Percentiles rank a stretch among this genome's conserved stretches.
Evolutionary conservation across 2,113 vertebrate genomes (phyloP).

Genomic region (Cryptotis parvus): DNA sequence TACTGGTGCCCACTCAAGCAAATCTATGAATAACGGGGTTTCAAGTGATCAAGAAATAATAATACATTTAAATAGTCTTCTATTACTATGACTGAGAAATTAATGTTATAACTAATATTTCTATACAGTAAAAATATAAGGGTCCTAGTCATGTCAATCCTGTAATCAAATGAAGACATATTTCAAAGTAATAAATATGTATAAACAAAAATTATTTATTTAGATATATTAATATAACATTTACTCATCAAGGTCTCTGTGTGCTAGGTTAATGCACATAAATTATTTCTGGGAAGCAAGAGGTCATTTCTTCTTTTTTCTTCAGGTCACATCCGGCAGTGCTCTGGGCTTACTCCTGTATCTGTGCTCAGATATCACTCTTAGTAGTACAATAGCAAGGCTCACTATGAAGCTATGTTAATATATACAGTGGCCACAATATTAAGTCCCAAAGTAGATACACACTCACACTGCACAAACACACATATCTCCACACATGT

Average conservation of each 20-base stretch:
- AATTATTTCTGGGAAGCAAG: not conserved
- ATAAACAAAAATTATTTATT: not conserved
- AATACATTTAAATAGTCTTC: too few relatives aligned
- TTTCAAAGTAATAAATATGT: too few relatives aligned
- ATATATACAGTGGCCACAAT: not conserved
- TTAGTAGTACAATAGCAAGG: not conserved
- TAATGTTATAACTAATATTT: not conserved
- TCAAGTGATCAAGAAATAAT: too few relatives aligned
- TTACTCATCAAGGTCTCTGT: not conserved
- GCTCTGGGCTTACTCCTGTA: too few relatives aligned
- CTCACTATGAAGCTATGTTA: not conserved
- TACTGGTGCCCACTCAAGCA: too few relatives aligned
- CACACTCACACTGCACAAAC: too few relatives aligned
- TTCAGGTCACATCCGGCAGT: too few relatives aligned
- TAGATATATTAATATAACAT: conserved; percentile 10
- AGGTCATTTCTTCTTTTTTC: not conserved
- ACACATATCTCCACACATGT: not conserved
- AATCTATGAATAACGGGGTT: too few relatives aligned
- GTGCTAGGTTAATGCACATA: not conserved
- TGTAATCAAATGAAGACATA: conserved; percentile 6
- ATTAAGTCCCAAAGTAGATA: not conserved
- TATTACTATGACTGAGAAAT: too few relatives aligned
- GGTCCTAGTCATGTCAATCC: not conserved
- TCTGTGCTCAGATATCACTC: too few relatives aligned
- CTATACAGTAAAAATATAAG: conserved; percentile 22